Evolutionary conservation across 1,140 invertebrate species (phyloP), one percentile per base, ranked within the genome.

Genomic region (Drosophila miranda): DNA sequence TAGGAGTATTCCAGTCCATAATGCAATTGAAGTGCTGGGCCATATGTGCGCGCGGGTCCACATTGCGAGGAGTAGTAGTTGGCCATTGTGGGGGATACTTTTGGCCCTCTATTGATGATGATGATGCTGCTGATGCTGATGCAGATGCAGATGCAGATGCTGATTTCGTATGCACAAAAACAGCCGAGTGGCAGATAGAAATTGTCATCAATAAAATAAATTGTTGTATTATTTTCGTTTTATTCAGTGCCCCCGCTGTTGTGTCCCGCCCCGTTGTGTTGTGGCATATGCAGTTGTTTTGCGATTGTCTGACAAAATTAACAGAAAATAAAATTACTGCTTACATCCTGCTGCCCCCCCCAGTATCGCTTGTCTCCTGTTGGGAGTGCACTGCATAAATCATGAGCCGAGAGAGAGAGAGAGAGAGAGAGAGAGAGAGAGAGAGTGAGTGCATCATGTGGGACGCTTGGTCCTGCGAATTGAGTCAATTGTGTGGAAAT

Each of bases 191-290:
- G 46, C 59, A 67, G 55, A 78, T 75, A 75, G 53, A 67, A 62
- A 78, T 78, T 67, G 71, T 78, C 64, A 83, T 82, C 70, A 83
- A 80, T 78, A 80, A 75, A 75, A 78, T 66, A 75, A 75, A 83
- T 78, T 67, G 64, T 67, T 67, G 61, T 63, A 60, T 49, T 73
- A 68, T 64, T 73, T 60, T 43, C 63, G 42, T 26, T 63, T 52
- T 69, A 41, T 34, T 16, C 38, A 42, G 45, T 50, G 38, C 50
- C 14, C 14, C 14, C 19, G 7, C 5, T 26, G 23, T 26, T 26
- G 23, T 13, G 6, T 55, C 49, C 43, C 23, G 23, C 13, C 23
- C 23, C 49, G 41, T 43, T 30, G 23, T 72, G 14, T 13, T 26
- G 50, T n/a, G 44, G 28, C 50, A 52, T 41, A 19, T 46, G 48